These are phyloP conservation scores for Neomonachus schauinslandi DNA, from an alignment of 2,113 vertebrate genomes.

Conservation along the genomic window DNA sequence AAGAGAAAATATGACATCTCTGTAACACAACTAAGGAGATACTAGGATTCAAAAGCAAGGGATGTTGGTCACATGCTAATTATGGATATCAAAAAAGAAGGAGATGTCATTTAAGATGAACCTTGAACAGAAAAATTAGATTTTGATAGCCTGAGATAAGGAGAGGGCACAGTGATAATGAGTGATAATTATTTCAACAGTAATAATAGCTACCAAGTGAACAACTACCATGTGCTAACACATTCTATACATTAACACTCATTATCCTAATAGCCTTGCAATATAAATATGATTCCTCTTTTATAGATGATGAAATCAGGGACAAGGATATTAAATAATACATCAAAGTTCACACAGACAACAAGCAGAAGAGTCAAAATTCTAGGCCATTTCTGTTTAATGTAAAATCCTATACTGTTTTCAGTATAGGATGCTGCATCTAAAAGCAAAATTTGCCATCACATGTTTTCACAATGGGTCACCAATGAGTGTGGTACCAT, in stretches of 20 bases:
- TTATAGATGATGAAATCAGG: neutral
- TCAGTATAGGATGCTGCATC: neutral
- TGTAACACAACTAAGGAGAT: neutral
- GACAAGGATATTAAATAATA: neutral
- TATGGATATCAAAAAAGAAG: neutral
- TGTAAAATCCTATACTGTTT: slow-evolving; percentile 13
- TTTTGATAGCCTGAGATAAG: slow-evolving; percentile 6
- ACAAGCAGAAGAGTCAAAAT: neutral
- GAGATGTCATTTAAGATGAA: neutral
- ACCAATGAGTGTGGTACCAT: neutral
- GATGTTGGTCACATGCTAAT: neutral
- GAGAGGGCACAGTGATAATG: slow-evolving; percentile 35
- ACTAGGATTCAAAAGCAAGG: slow-evolving; percentile 18
- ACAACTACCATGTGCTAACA: slow-evolving; percentile 33
- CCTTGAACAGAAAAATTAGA: slow-evolving; percentile 9
- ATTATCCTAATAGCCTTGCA: slow-evolving; percentile 11
- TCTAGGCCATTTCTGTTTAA: slow-evolving; percentile 69
- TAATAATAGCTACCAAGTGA: slow-evolving; percentile 39
- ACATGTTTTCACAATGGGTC: neutral
- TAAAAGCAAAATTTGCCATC: neutral
- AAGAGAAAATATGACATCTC: neutral
- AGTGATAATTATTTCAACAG: slow-evolving; percentile 52
- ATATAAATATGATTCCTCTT: slow-evolving; percentile 37
- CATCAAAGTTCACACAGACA: neutral
- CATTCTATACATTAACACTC: slow-evolving; percentile 4